Percentiles rank a stretch among this genome's conserved stretches.
These are phyloP conservation scores for Metacarcinus magister DNA, from an alignment of 2,888 invertebrate genomes.

Conservation along the genomic window DNA sequence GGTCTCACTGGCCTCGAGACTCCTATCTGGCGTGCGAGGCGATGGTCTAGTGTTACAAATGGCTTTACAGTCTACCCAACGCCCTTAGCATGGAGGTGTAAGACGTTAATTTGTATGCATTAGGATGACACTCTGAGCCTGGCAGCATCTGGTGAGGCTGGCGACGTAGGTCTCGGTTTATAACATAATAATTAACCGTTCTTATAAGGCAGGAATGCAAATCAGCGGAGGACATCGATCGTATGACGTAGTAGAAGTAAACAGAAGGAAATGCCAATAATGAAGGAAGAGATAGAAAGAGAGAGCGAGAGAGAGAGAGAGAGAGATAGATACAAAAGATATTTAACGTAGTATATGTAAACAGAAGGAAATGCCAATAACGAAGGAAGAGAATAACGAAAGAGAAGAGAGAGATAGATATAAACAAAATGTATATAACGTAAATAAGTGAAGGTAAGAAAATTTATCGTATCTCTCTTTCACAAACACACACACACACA, in stretches of 20 bases:
- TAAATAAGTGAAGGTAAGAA: too few species aligned
- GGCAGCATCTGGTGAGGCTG: not conserved
- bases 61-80: not conserved
- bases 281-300: not conserved
- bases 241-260: not conserved
- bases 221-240: not conserved
- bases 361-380: too few species aligned
- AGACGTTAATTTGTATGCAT: not conserved
- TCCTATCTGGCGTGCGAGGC: not conserved
- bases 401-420: not conserved
- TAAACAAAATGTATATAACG: not conserved
- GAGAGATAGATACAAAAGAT: not conserved
- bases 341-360: too few species aligned
- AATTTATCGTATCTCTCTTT: too few species aligned
- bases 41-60: not conserved
- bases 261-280: not conserved
- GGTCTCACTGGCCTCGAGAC: not conserved
- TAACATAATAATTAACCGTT: constrained; percentile 37
- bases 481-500: too few species aligned
- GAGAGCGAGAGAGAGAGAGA: not conserved
- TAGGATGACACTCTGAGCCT: not conserved
- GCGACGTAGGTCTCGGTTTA: not conserved
- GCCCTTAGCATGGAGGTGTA: not conserved
- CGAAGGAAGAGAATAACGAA: not conserved
- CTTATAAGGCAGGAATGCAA: constrained; percentile 41